Evolutionary conservation across 2,888 invertebrate species (phyloP), one percentile per base, ranked within the genome.

Genomic region (Eulithis testata): DNA sequence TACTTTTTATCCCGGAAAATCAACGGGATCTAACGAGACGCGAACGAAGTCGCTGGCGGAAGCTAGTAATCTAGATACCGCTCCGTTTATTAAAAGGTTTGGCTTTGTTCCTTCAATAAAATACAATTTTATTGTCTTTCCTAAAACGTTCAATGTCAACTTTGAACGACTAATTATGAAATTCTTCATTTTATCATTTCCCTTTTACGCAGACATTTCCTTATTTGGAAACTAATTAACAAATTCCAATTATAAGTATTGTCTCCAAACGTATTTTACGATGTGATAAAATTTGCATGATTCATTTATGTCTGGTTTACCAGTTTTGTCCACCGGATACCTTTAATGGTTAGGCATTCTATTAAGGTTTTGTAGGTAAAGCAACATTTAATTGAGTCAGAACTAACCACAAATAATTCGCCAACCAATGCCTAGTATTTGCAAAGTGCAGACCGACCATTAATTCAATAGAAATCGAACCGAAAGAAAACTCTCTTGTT

Each of bases 131-230:
- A 45, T 14, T 64, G 21, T 14, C 31, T 49, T 53, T 49, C 54
- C 52, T 63, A 59, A 59, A 54, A 54, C 54, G 53, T 47, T 31
- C 43, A 63, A 50, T 63, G 54, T 31, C 58, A 43, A 52, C 9
- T 66, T 63, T 60, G 47, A 45, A 47, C 37, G 21, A 47, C 49
- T 40, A 27, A 58, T 63, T 66, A 62, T 57, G 57, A 58, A 64
- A 55, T 55, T 62, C 31, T 31, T 52, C 12, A 45, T 56, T 55
- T 50, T 52, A 65, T 59, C n/a, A 47, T 55, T 66, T 63, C 36
- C 51, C 62, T 40, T 66, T 59, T 59, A 59, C 14, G 65, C 31
- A 47, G 37, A 44, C 60, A 58, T 58, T 54, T 43, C 54, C 63
- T 47, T 59, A 11, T 63, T 57, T 27, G 44, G 40, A 9, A 21